phyloP scores from a whole-genome alignment of 2,888 invertebrate species.

The Miltochrista miniata region DNA sequence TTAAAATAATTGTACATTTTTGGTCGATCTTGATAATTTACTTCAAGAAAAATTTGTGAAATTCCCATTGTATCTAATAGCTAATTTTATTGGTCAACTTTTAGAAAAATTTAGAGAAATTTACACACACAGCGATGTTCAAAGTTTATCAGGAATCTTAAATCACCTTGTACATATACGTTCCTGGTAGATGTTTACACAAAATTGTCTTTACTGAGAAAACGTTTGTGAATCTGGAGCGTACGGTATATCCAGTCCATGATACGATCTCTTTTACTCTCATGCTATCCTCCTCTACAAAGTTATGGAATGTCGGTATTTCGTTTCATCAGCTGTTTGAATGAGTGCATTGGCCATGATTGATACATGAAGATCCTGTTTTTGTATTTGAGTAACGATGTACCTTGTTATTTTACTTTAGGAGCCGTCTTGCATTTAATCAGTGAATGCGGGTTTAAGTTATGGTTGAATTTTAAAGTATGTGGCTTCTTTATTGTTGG shows the following conservation, averaged over 20 bases:
- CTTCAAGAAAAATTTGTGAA: too few relatives aligned
- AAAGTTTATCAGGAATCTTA: constrained; percentile 32
- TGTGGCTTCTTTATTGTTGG: background rate
- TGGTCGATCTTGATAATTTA: too few relatives aligned
- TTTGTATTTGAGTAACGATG: constrained; percentile 30
- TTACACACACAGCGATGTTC: constrained; percentile 2
- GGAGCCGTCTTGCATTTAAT: constrained; percentile 7
- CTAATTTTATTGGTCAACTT: too few relatives aligned
- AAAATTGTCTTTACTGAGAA: constrained; percentile 56
- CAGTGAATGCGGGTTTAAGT: constrained; percentile 1
- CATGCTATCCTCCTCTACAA: constrained; percentile 32
- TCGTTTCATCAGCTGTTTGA: constrained; percentile 40
- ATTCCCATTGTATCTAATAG: too few relatives aligned
- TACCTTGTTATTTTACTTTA: constrained; percentile 14
- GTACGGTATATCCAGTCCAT: constrained; percentile 49
- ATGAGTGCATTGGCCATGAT: constrained; percentile 24
- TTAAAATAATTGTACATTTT: too few relatives aligned
- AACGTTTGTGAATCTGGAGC: constrained; percentile 50
- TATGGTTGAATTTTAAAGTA: background rate
- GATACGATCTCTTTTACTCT: constrained; percentile 25
- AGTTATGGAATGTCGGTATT: constrained; percentile 31
- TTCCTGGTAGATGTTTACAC: constrained; percentile 53
- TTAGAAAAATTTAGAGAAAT: background rate
- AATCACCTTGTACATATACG: constrained; percentile 27
- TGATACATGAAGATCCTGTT: constrained; percentile 32